These are phyloP conservation scores for Danaus chrysippus DNA, from an alignment of 2,888 invertebrate species.

Conservation along the genomic window DNA sequence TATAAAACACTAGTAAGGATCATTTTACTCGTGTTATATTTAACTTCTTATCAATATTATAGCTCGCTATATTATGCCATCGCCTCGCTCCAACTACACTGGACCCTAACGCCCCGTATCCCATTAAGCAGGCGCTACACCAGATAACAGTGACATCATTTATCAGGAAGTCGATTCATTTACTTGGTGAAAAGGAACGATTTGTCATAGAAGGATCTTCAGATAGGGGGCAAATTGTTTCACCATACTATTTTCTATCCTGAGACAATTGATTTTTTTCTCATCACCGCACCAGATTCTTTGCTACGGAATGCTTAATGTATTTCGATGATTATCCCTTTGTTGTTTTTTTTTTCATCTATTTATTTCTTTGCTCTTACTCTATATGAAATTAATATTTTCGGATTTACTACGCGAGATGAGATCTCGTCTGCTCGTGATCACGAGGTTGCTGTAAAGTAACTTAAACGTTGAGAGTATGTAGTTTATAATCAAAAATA, in stretches of 20 bases:
- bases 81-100: slow-evolving; percentile 13
- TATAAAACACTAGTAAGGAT: too few species aligned
- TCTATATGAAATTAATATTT: too few species aligned
- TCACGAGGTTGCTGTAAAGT: too few species aligned
- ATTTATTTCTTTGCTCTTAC: background rate
- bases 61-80: slow-evolving; percentile 11
- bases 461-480: too few species aligned
- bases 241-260: slow-evolving; percentile 14
- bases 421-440: too few species aligned
- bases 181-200: slow-evolving; percentile 54
- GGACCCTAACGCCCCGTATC: slow-evolving; percentile 31
- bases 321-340: background rate
- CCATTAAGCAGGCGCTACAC: slow-evolving; percentile 67
- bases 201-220: slow-evolving; percentile 57
- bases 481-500: too few species aligned
- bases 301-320: background rate
- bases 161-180: slow-evolving; percentile 71
- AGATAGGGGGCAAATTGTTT: slow-evolving; percentile 42
- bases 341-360: background rate
- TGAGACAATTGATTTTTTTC: slow-evolving; percentile 20
- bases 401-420: too few species aligned
- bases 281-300: slow-evolving; percentile 15
- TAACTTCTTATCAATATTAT: too few species aligned
- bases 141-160: slow-evolving; percentile 71
- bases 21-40: too few species aligned